Percentiles rank a stretch among this genome's conserved stretches.
Conservation (phyloP, 2,113 vertebrate genomes). For the Hassar affinis region DNA sequence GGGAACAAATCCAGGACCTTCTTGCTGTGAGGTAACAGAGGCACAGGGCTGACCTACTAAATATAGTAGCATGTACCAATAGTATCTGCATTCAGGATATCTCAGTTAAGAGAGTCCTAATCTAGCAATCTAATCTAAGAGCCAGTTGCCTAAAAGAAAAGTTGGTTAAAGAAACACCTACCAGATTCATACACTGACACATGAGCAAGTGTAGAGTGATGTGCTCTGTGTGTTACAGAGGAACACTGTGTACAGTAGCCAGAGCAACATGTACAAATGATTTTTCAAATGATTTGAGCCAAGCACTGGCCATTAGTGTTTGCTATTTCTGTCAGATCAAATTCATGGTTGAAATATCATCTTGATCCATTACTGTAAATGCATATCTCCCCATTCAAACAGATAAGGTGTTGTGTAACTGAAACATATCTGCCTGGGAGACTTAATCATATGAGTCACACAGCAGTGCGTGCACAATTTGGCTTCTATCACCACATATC, state of each 20-base stretch:
- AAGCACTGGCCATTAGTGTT: too few relatives aligned
- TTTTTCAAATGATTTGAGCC: not conserved
- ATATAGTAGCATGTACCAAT: not conserved
- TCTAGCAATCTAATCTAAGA: too few relatives aligned
- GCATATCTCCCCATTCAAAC: not conserved
- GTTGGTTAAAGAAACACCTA: not conserved
- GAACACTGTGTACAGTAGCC: not conserved
- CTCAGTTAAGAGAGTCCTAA: not conserved
- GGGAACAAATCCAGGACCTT: too few relatives aligned
- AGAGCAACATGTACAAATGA: not conserved
- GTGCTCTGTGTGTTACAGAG: not conserved
- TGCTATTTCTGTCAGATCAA: too few relatives aligned
- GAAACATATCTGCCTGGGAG: not conserved
- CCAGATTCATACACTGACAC: not conserved
- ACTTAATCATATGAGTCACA: not conserved
- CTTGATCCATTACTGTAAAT: too few relatives aligned
- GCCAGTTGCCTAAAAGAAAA: not conserved
- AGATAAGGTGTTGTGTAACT: not conserved
- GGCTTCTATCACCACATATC: too few relatives aligned
- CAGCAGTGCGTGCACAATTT: too few relatives aligned
- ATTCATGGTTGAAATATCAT: too few relatives aligned
- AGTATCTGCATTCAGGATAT: not conserved
- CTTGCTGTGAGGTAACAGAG: too few relatives aligned
- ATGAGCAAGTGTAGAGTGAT: not conserved
- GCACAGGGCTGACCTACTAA: too few relatives aligned